Base-by-base conservation (phyloP, 2,888 invertebrate genomes). In the Uloborus plumipes region DNA sequence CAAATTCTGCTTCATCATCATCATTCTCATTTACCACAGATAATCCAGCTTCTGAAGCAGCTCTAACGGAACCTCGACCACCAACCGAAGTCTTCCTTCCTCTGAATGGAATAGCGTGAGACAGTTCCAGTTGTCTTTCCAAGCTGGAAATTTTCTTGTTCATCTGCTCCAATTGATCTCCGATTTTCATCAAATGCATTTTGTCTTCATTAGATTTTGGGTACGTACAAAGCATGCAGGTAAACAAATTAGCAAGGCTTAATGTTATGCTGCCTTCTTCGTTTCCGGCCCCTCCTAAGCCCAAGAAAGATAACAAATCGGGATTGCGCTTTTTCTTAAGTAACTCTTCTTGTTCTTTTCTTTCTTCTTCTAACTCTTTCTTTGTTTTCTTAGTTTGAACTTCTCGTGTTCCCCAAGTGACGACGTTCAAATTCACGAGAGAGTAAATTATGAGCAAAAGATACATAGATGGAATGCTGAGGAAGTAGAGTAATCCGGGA, bases 391-490 rank as follows among this genome's bases (percentile, higher is more conserved):
- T 97, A 47, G 93, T 93, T 86, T 93, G 89, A 14, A 91, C 93
- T 89, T 97, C 98, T 83, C 98, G 91, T 0, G 98, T 98, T 7
- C 98, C 98, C 98, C 98, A 98, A 1, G 94, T 93, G 4, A 98
- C 94, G 87, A 96, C 94, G 89, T 98, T 95, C 90, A 98, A 91
- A 89, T 98, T 98, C 88, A 96, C 96, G 39, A 97, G 91, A 0
- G 97, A 95, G 88, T 96, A 98, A 76, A 98, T 94, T 86, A 97
- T 94, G 73, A 98, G 91, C 88, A 98, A 90, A 92, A 98, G 93
- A 89, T 97, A 98, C 94, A 97, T 97, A 85, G 96, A 95, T 0
- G 98, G 98, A 72, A 98, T 95, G 9, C 96, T 95, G 65, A 98
- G 93, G 88, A 94, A 94, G 89, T 98, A 98, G 58, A 98, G 92